Evolutionary conservation across 2,797 vertebrate species (phyloP), one percentile per base, ranked within the genome.

Genomic region (Pipistrellus kuhlii): DNA sequence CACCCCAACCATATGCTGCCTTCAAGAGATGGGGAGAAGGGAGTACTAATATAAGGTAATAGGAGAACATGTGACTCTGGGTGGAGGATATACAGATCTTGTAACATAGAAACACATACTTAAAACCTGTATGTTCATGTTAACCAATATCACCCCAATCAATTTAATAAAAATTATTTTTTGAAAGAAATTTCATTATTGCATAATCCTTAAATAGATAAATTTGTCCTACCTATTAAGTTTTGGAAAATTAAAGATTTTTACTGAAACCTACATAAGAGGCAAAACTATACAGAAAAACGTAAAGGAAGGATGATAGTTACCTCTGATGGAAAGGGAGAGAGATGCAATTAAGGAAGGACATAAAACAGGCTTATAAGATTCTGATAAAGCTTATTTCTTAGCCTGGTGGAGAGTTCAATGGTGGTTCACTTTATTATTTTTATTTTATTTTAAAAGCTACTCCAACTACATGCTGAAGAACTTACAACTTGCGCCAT

Each of bases 221-320:
- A 25, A 94, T 41, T 44, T 94, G 11, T 15, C 30, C 30, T 64
- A 82, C 35, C 2, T 82, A 66, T 32, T 73, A 84, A 38, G 57
- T 82, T 64, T 41, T 85, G 20, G 27, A 88, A 94, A 94, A 82
- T 21, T 41, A 73, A 93, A 6, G n/a, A 73, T 80, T 51, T 55
- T 66, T 35, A 75, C 14, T 44, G 38, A 85, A 41, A 88, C 30
- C 38, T 84, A 64, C 25, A 44, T 23, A 73, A 27, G 66, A 76
- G 41, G 75, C 25, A 90, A 85, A 71, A 73, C 27, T n/a, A 84
- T n/a, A 73, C 6, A 80, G 27, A 68, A 88, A 88, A 82, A 9
- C 20, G 85, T 38, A 84, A 90, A 90, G 46, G 57, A 41, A 82
- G 23, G 21, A 27, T 5, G 23, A n/a, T 17, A 25, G 57, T 92